Evolutionary conservation across 2,888 invertebrate genomes (phyloP), one percentile per base, ranked within the genome.

Genomic region (Lysandra bellargus): DNA sequence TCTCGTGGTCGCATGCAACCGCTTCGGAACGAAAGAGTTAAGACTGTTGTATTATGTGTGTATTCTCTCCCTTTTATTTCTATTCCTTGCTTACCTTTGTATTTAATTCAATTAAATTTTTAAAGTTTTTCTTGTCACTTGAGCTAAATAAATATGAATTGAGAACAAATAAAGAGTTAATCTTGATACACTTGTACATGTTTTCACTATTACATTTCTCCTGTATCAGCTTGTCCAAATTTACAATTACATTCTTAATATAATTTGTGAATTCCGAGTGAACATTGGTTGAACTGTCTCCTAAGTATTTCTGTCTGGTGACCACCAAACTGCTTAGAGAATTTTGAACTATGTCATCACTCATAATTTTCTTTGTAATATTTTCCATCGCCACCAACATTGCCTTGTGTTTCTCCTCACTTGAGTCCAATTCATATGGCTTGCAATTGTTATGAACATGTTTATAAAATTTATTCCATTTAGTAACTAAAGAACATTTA

Each of bases 401-500:
- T 4, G 96, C 96, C 81, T 95, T 93, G 6, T 97, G 90, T 85
- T 96, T 96, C 9, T 96, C 95, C 83, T 95, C 91, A 77, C 95
- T 89, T 78, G 97, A 88, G 81, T 95, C 93, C 85, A 96, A 95
- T 87, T 95, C 95, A 57, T 95, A 89, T 53, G 96, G 95, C 87
- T 96, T 96, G 82, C 96, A 96, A 79, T 95, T 93, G 53, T 96
- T 96, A 83, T 96, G 96, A 0, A 98, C 92, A 86, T 96, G 96
- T 89, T 97, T 96, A 86, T 96, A 96, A 86, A 98, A 98, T 49
- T 96, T 94, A 79, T 95, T 95, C 98, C 98, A 98, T 87, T 97
- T 97, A 44, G 87, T 85, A 76, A 88, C 80, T 72, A 94, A 81
- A 49, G 90, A 86, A 80, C 91, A 90, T 81, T 88, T 91, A 53